Evolutionary conservation across 2,888 invertebrate genomes (phyloP).

Genomic region (Proisotoma minuta): DNA sequence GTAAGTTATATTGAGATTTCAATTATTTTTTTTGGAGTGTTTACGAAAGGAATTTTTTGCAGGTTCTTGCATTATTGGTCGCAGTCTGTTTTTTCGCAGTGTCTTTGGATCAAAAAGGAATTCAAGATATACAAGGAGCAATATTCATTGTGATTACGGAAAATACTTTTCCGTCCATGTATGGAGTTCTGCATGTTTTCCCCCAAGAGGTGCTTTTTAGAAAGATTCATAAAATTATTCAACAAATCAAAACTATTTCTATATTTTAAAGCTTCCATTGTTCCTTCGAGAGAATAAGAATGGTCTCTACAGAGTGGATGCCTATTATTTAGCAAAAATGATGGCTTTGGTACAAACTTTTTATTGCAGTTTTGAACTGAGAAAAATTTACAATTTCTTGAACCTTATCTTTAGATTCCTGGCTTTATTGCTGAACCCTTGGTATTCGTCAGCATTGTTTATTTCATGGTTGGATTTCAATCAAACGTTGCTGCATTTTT

Average conservation of each 20-base stretch:
- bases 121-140: constrained; percentile 82
- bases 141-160: constrained; percentile 83
- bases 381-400: constrained; percentile 2
- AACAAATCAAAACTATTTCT: background rate
- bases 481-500: constrained; percentile 64
- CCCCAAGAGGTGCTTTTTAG: constrained; percentile 55
- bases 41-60: constrained; percentile 53
- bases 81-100: constrained; percentile 81
- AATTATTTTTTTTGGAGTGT: background rate
- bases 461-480: constrained; percentile 80
- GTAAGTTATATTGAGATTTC: constrained; percentile 19
- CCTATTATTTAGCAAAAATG: constrained; percentile 76
- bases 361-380: background rate
- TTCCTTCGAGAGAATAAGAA: constrained; percentile 75
- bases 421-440: constrained; percentile 77
- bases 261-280: constrained; percentile 62
- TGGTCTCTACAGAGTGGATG: constrained; percentile 71
- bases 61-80: constrained; percentile 66
- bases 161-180: constrained; percentile 87
- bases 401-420: constrained; percentile 60
- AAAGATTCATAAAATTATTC: background rate
- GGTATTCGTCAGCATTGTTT: constrained; percentile 73
- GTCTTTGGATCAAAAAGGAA: constrained; percentile 67
- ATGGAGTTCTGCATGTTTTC: constrained; percentile 77
- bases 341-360: constrained; percentile 66